Conservation (phyloP, 2,888 invertebrate species). For the Carcina quercana region DNA sequence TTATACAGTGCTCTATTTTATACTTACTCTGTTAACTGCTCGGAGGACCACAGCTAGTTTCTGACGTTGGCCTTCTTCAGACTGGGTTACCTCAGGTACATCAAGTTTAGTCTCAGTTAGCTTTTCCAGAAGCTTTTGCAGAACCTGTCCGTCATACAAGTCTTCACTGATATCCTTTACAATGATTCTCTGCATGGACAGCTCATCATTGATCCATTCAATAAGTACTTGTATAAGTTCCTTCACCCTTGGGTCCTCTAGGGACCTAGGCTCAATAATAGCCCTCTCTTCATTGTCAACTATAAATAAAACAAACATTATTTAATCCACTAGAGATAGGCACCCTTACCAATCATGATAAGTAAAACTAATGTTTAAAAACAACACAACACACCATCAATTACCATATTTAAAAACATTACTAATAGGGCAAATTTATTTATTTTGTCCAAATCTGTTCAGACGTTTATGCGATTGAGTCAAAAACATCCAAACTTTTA, state of each 20-base stretch:
- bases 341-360: too few species aligned
- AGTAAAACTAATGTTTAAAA: too few species aligned
- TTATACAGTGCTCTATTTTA: too few species aligned
- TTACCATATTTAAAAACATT: too few species aligned
- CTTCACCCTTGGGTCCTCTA: slow-evolving; percentile 89
- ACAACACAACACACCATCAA: too few species aligned
- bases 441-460: too few species aligned
- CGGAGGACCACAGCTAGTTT: slow-evolving; percentile 92
- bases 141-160: slow-evolving; percentile 94
- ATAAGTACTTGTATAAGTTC: slow-evolving; percentile 91
- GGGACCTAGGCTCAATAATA: slow-evolving; percentile 92
- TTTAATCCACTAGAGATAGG: too few species aligned
- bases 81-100: slow-evolving; percentile 98
- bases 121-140: slow-evolving; percentile 86
- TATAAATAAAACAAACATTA: slow-evolving; percentile 32
- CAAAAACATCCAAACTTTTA: too few species aligned
- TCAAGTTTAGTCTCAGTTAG: slow-evolving; percentile 92
- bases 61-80: slow-evolving; percentile 97
- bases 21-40: slow-evolving; percentile 86
- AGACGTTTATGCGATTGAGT: too few species aligned
- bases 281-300: slow-evolving; percentile 98
- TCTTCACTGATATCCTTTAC: slow-evolving; percentile 98
- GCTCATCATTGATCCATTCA: slow-evolving; percentile 99
- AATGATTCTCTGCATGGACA: slow-evolving; percentile 96
- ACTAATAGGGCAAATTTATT: too few species aligned